Conservation (phyloP, 2,888 invertebrate species). For the Molorchus minor region DNA sequence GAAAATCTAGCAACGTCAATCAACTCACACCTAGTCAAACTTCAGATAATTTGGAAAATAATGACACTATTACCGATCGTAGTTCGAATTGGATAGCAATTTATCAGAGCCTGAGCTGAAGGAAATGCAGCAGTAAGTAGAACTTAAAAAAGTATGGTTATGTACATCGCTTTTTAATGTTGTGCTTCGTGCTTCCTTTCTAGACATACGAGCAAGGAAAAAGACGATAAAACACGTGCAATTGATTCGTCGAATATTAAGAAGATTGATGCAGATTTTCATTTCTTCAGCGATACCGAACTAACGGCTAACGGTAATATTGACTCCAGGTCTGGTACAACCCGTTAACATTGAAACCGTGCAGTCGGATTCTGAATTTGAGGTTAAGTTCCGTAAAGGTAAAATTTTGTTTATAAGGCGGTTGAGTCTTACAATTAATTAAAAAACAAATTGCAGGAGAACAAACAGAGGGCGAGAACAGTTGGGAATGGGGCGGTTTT, state of each 20-base stretch:
- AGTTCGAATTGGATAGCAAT: slow-evolving; percentile 61
- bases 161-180: neutral
- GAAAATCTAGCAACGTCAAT: slow-evolving; percentile 70
- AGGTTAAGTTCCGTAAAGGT: slow-evolving; percentile 68
- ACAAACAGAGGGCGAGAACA: slow-evolving; percentile 64
- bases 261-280: slow-evolving; percentile 73
- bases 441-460: slow-evolving; percentile 52
- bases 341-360: slow-evolving; percentile 69
- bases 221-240: slow-evolving; percentile 17
- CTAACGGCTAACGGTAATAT: slow-evolving; percentile 73
- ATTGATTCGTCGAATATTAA: slow-evolving; percentile 47
- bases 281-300: slow-evolving; percentile 95
- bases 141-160: neutral
- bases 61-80: slow-evolving; percentile 58
- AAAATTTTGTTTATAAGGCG: slow-evolving; percentile 49
- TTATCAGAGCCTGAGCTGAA: slow-evolving; percentile 59
- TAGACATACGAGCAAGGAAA: slow-evolving; percentile 30
- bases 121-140: slow-evolving; percentile 57
- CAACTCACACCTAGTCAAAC: slow-evolving; percentile 65
- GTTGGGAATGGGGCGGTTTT: slow-evolving; percentile 92
- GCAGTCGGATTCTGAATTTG: slow-evolving; percentile 95
- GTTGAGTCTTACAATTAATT: no score
- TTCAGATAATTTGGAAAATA: slow-evolving; percentile 58
- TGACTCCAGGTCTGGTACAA: slow-evolving; percentile 73
- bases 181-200: slow-evolving; percentile 13